Percentiles rank a stretch among this genome's conserved stretches.
Evolutionary conservation across 2,113 vertebrate genomes (phyloP).

Genomic region (Myotis lucifugus): DNA sequence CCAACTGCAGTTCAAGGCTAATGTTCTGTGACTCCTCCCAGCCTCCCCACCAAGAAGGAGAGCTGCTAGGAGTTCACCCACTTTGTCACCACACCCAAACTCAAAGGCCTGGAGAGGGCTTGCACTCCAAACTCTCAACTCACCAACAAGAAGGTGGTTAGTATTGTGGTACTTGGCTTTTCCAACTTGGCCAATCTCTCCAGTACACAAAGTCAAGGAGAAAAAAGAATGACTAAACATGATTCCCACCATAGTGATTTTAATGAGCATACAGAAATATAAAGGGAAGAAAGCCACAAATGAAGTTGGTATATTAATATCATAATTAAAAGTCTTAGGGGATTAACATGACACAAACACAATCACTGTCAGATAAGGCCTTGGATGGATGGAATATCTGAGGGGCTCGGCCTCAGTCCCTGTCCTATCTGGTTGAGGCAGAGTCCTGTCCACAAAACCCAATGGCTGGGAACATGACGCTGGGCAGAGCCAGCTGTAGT

Average conservation of each 20-base stretch:
- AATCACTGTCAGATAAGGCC: neutral
- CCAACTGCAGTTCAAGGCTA: neutral
- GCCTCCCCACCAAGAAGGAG: neutral
- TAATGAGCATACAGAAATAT: neutral
- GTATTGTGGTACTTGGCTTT: neutral
- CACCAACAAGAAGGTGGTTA: neutral
- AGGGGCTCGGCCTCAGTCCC: neutral
- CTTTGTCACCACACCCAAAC: neutral
- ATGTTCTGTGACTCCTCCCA: neutral
- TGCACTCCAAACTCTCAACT: neutral
- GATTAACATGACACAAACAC: neutral
- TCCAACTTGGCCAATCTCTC: neutral
- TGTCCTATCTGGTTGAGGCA: neutral
- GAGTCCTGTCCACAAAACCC: neutral
- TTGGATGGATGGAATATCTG: too few relatives aligned
- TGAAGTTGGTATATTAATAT: neutral
- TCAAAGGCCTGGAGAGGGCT: neutral
- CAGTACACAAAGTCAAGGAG: neutral
- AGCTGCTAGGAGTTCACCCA: neutral
- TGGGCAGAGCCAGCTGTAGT: neutral
- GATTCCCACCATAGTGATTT: neutral
- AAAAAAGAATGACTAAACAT: neutral
- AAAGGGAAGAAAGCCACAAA: neutral
- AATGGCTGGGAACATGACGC: neutral
- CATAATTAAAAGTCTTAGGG: neutral